A percentile compares a stretch with the other conserved stretches of the same genome.
phyloP scores from a whole-genome alignment of 2,113 vertebrate species.

The Psittacara wagleri region DNA sequence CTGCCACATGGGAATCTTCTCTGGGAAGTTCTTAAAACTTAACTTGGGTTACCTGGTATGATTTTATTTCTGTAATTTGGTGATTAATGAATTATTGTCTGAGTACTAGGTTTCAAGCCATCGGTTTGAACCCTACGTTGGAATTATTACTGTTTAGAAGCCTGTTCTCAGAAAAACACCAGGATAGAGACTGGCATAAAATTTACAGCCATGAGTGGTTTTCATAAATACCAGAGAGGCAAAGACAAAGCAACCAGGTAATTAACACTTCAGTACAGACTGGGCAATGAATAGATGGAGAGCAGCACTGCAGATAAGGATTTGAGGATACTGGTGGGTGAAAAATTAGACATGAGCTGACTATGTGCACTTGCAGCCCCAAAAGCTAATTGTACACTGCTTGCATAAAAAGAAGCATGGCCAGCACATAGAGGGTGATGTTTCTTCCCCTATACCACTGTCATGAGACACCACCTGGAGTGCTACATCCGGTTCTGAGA shows the following conservation, averaged over 20 bases:
- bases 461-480: background rate
- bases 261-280: background rate
- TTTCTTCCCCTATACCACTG: background rate
- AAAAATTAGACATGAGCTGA: background rate
- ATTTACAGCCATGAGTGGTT: background rate
- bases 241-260: background rate
- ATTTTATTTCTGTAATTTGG: background rate
- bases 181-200: background rate
- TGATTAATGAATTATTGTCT: background rate
- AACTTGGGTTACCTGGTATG: background rate
- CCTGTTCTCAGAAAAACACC: background rate
- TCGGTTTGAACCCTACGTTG: fast-evolving
- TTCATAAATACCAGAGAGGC: background rate
- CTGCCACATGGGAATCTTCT: background rate
- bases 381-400: background rate
- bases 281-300: background rate
- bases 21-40: background rate
- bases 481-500: background rate
- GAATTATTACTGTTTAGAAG: background rate
- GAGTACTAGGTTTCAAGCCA: background rate
- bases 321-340: background rate
- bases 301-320: background rate
- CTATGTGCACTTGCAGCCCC: background rate
- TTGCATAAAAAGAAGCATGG: background rate
- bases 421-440: fast-evolving